Conservation (phyloP, 2,797 vertebrate species). For the Perodicticus potto region DNA sequence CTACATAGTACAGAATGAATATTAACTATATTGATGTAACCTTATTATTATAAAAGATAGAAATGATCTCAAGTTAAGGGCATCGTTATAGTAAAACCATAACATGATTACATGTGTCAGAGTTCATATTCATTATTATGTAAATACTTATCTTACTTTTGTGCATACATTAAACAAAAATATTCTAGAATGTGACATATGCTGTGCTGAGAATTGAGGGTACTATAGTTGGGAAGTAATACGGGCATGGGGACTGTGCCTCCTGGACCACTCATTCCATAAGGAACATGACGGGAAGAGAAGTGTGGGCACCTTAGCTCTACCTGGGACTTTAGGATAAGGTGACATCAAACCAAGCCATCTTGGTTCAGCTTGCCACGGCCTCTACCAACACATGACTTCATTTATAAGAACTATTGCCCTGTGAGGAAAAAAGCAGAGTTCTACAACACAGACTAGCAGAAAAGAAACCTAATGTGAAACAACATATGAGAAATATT, state of each 20-base stretch:
- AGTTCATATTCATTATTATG: not conserved
- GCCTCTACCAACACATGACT: not conserved
- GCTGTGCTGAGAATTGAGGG: not conserved
- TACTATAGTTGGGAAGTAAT: not conserved
- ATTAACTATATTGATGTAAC: not conserved
- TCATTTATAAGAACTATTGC: not conserved
- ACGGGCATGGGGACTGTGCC: not conserved
- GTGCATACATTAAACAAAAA: not conserved
- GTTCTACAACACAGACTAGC: not conserved
- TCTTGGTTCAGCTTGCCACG: not conserved
- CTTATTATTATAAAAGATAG: not conserved
- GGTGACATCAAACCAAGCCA: not conserved
- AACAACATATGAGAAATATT: not conserved
- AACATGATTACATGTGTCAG: not conserved
- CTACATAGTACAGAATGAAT: not conserved
- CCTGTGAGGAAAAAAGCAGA: not conserved
- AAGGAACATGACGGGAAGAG: not conserved
- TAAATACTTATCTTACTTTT: not conserved
- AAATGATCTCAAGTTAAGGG: not conserved
- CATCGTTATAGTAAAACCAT: not conserved
- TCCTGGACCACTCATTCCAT: not conserved
- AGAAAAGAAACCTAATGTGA: not conserved
- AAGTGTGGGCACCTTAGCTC: not conserved
- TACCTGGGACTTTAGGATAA: not conserved
- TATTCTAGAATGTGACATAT: not conserved